phyloP scores from a whole-genome alignment of 2,113 vertebrate genomes.

The Tinamus guttatus region DNA sequence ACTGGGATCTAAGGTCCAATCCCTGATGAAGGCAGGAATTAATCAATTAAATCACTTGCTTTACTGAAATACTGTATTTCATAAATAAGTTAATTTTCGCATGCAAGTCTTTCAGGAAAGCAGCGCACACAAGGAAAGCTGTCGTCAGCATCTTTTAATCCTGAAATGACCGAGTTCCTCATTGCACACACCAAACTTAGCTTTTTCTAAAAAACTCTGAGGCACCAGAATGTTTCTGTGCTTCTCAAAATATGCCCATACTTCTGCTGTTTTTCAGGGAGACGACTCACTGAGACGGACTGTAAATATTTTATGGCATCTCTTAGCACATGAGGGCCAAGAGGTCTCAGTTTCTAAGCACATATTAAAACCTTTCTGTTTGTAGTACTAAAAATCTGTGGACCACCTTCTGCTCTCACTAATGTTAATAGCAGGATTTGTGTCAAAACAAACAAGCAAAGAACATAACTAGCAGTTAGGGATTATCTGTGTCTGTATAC shows the following conservation, averaged over 20 bases:
- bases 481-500: not conserved
- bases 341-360: not conserved
- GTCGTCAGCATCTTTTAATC: slow-evolving; percentile 49
- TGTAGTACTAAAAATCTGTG: not conserved
- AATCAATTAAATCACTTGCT: slow-evolving; percentile 17
- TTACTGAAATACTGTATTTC: slow-evolving; percentile 26
- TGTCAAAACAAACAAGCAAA: slow-evolving; percentile 16
- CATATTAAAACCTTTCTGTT: not conserved
- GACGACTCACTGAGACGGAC: not conserved
- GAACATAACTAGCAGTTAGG: not conserved
- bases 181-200: slow-evolving; percentile 24
- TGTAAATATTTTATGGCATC: not conserved
- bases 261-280: slow-evolving; percentile 6
- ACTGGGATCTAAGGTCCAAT: not conserved
- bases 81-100: slow-evolving; percentile 29
- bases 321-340: slow-evolving; percentile 5
- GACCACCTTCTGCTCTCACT: not conserved
- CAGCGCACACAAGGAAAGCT: not conserved
- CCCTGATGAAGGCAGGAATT: slow-evolving; percentile 1
- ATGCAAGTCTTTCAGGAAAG: slow-evolving; percentile 23
- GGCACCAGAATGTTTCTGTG: slow-evolving; percentile 6
- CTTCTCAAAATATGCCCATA: slow-evolving; percentile 2
- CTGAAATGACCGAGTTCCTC: slow-evolving; percentile 30
- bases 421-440: slow-evolving; percentile 2
- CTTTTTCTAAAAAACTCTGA: slow-evolving; percentile 40